These are phyloP conservation scores for Barnardius zonarius DNA, from an alignment of 2,113 vertebrate species.

Conservation along the genomic window DNA sequence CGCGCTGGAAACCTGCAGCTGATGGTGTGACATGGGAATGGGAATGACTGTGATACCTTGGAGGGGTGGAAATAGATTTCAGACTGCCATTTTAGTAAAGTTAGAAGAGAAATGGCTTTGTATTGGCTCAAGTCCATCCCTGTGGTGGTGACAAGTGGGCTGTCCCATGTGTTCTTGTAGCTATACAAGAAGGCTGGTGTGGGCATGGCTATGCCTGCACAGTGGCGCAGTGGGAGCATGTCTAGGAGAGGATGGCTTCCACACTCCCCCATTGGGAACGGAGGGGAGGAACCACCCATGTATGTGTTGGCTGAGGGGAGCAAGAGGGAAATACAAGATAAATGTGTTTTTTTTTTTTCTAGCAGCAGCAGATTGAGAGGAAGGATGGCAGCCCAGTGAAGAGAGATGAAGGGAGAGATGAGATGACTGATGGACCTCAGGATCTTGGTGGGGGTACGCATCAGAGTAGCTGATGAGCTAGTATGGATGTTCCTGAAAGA, in stretches of 20 bases:
- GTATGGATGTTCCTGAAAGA: not conserved
- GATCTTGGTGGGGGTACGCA: not conserved
- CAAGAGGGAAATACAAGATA: not conserved
- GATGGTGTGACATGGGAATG: not conserved
- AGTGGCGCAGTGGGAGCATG: rapidly evolving
- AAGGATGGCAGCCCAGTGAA: not conserved
- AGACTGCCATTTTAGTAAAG: not conserved
- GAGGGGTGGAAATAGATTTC: not conserved
- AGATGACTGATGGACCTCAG: not conserved
- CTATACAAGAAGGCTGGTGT: not conserved
- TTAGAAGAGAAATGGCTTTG: not conserved
- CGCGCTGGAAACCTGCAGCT: not conserved
- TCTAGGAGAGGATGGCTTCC: not conserved
- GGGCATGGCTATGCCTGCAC: not conserved
- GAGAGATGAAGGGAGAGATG: not conserved
- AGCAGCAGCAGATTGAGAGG: not conserved
- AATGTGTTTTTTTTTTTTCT: not conserved
- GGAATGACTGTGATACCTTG: not conserved
- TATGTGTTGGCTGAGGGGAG: not conserved
- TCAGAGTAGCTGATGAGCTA: not conserved
- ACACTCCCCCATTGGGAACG: rapidly evolving
- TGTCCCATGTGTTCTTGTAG: not conserved
- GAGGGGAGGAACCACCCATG: not conserved
- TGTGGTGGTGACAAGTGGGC: not conserved
- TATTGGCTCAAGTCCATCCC: not conserved